Conservation (phyloP, 2,113 vertebrate species). For the Jaculus jaculus region DNA sequence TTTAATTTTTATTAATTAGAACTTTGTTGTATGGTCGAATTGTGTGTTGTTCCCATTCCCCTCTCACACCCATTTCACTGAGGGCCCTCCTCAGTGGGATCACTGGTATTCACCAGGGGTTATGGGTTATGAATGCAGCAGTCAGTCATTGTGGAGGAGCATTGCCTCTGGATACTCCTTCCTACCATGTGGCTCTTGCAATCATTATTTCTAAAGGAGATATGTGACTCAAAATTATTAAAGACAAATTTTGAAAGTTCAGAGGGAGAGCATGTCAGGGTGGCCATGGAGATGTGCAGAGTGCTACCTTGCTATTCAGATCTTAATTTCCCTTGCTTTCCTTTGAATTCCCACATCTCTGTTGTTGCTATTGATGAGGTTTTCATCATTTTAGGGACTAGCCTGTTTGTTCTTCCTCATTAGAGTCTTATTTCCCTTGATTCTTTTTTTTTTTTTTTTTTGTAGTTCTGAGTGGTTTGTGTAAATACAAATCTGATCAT, state of each 20-base stretch:
- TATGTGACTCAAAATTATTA: neutral
- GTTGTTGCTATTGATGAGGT: neutral
- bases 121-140: too few species aligned
- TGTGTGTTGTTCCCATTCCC: too few species aligned
- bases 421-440: neutral
- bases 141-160: too few species aligned
- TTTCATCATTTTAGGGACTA: neutral
- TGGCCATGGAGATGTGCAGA: neutral
- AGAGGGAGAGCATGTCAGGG: neutral
- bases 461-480: neutral
- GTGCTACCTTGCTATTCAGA: neutral
- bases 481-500: neutral
- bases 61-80: too few species aligned
- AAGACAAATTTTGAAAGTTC: neutral
- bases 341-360: neutral
- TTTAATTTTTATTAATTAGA: too few species aligned
- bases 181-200: too few species aligned
- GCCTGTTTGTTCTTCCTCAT: neutral
- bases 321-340: neutral
- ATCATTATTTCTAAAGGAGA: neutral
- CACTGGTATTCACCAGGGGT: too few species aligned
- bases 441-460: conserved; percentile 47
- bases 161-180: too few species aligned
- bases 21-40: too few species aligned
- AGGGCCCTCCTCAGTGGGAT: too few species aligned